Evolutionary conservation across 2,797 vertebrate species (phyloP), one percentile per base, ranked within the genome.

Genomic region (Sebastes diploproa): DNA sequence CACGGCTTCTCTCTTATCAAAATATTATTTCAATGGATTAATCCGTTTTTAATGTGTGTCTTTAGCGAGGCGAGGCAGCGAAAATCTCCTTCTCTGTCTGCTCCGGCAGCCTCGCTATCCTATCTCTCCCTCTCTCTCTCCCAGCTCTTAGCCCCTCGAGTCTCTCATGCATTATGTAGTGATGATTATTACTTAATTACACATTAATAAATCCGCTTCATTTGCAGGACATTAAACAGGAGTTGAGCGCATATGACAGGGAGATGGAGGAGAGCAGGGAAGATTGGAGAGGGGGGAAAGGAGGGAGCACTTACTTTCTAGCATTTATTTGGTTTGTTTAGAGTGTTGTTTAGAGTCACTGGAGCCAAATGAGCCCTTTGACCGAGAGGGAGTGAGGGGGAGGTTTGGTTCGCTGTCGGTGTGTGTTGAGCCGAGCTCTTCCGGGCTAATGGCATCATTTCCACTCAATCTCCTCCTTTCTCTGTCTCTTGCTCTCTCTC

Each of bases 171-270:
- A 96, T 96, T 96, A 96, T 96, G 94, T 95, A 96, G 95, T 88
- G 92, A 95, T 95, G 95, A 96, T 96, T 96, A 96, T 96, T 95
- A 96, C 95, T 96, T 96, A 96, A 96, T 96, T 96, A 96, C 94
- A 95, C 95, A 96, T 96, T 96, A 96, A 96, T 96, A 96, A 96
- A 96, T 96, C 95, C 90, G 93, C 96, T 96, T 96, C 95, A 96
- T 96, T 96, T 96, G 94, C 95, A 95, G 96, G 95, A 96, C 96
- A 96, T 96, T 96, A 96, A 95, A 95, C 89, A 91, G 91, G 93
- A 95, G 94, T 92, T 91, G 95, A 95, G 94, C 88, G 75, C 93
- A 93, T 92, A 91, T 93, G 94, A 95, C 93, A 93, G 91, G 84
- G 88, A 91, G 90, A 92, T 70, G 86, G 89, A 88, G 80, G 71